Percentiles rank a stretch among this genome's conserved stretches.
These are phyloP conservation scores for Amphimedon queenslandica DNA, from an alignment of 37 sponge, comb jelly and placozoan genomes.

Conservation along the genomic window DNA sequence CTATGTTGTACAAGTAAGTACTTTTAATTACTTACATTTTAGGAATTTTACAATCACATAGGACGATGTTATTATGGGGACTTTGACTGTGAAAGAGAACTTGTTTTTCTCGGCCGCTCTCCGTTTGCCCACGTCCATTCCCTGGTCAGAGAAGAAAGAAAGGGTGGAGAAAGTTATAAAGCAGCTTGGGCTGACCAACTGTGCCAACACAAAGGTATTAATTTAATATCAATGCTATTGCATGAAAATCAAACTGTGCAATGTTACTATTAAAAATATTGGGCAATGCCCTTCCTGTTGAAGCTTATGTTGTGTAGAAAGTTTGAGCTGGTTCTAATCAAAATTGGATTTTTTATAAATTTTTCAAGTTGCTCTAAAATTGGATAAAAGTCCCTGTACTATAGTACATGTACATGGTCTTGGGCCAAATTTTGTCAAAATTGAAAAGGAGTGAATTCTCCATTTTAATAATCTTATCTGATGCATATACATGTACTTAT, in stretches of 20 bases:
- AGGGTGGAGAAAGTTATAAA: constrained; percentile 61
- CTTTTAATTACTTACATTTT: neutral
- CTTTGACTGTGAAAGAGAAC: constrained; percentile 69
- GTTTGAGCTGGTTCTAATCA: too few species aligned
- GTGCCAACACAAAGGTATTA: constrained; percentile 54
- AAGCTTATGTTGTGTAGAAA: neutral
- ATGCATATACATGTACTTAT: too few species aligned
- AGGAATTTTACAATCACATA: neutral
- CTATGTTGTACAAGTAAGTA: constrained; percentile 68
- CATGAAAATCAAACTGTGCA: too few species aligned
- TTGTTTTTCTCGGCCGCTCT: constrained; percentile 64
- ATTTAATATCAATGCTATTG: too few species aligned
- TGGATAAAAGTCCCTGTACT: too few species aligned
- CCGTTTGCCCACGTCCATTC: constrained; percentile 28
- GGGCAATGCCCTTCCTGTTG: neutral
- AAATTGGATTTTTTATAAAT: too few species aligned
- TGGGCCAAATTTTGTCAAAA: too few species aligned
- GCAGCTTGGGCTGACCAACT: constrained; percentile 54
- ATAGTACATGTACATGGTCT: too few species aligned
- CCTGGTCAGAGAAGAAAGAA: constrained; percentile 16
- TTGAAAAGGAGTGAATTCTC: too few species aligned
- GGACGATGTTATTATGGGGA: constrained; percentile 70
- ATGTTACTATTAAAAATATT: neutral
- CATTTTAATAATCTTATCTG: too few species aligned
- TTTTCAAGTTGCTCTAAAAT: too few species aligned